Conservation (phyloP, 2,797 vertebrate species). For the Anguilla marmorata region DNA sequence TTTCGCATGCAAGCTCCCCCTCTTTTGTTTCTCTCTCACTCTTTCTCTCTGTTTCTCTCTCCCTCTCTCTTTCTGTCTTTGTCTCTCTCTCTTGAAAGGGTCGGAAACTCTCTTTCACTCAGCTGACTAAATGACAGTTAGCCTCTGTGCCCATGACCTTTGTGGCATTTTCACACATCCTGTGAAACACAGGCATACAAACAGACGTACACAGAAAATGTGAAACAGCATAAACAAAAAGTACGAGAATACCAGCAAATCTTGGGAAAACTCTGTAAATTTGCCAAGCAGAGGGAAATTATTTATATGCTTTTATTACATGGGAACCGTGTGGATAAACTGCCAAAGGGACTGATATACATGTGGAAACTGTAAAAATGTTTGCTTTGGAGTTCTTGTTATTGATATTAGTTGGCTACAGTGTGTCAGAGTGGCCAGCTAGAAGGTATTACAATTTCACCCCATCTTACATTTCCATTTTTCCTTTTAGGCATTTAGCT, state of each 20-base stretch:
- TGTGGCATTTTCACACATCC: not conserved
- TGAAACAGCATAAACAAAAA: not conserved
- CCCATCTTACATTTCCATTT: not conserved
- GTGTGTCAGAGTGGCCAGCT: no score
- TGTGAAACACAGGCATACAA: not conserved
- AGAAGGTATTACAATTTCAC: not conserved
- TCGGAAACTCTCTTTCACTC: not conserved
- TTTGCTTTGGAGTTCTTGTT: no score
- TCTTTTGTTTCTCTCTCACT: not conserved
- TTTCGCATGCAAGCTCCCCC: not conserved
- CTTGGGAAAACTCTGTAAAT: not conserved
- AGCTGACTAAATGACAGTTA: not conserved
- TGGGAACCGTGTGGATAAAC: not conserved
- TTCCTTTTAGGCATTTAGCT: not conserved
- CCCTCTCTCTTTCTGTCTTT: not conserved
- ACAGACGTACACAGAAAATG: not conserved
- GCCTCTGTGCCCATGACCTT: not conserved
- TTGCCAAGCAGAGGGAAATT: not conserved
- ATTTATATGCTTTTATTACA: not conserved
- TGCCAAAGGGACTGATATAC: not conserved
- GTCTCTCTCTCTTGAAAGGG: not conserved
- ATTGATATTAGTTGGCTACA: no score
- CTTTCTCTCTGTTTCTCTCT: slow-evolving; percentile 8
- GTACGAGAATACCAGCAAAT: not conserved
- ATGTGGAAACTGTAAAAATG: not conserved